These are phyloP conservation scores for Drosophila cyrtoloma DNA, from an alignment of 2,888 invertebrate species.

Conservation along the genomic window DNA sequence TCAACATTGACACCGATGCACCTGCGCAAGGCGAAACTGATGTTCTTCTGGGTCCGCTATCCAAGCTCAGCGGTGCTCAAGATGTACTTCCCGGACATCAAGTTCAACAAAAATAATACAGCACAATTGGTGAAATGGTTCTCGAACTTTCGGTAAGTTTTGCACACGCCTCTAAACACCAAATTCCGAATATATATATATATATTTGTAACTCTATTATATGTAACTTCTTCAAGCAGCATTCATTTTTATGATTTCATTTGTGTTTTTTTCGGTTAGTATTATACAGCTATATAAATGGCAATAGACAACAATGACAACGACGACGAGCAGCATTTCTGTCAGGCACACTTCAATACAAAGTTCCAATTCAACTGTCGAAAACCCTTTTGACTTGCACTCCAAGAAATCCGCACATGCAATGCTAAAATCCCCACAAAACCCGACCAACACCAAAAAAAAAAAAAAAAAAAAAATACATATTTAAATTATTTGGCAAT, in stretches of 20 bases:
- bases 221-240: conserved; percentile 57
- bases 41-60: conserved; percentile 99
- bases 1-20: conserved; percentile 99
- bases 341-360: conserved; percentile 34
- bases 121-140: conserved; percentile 99
- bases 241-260: conserved; percentile 76
- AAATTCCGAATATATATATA: not conserved
- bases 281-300: conserved; percentile 1
- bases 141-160: conserved; percentile 99
- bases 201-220: conserved; percentile 9
- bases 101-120: conserved; percentile 99
- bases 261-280: conserved; percentile 20
- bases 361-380: conserved; percentile 60
- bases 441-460: not conserved
- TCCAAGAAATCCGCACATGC: conserved; percentile 74
- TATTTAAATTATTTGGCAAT: conserved; percentile 40
- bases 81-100: conserved; percentile 99
- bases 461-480: not conserved
- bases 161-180: conserved; percentile 10
- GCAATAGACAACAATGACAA: conserved; percentile 3
- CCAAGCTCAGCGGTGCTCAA: conserved; percentile 99
- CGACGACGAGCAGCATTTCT: conserved; percentile 16
- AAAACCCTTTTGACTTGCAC: conserved; percentile 67
- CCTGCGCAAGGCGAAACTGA: conserved; percentile 99
- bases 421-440: conserved; percentile 21